phyloP scores from a whole-genome alignment of 1,140 invertebrate genomes.

The Diorhabda sublineata region DNA sequence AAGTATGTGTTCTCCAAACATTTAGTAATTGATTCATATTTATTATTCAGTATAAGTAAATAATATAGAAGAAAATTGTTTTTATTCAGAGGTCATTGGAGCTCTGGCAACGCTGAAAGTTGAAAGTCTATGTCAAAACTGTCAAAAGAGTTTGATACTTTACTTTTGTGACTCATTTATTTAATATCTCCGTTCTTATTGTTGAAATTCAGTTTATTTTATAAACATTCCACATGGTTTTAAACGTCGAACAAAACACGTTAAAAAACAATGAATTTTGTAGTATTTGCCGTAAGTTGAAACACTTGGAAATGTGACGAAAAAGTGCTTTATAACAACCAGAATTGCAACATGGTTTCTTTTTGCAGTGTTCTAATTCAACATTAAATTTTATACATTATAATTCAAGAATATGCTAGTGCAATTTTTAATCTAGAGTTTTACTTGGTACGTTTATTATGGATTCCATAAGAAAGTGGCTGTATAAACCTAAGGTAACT shows the following conservation, averaged over 20 bases:
- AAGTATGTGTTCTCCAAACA: too few relatives aligned
- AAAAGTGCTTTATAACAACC: not conserved
- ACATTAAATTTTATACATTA: slow-evolving; percentile 5
- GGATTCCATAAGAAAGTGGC: slow-evolving; percentile 88
- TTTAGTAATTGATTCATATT: too few relatives aligned
- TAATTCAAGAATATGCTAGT: slow-evolving; percentile 6
- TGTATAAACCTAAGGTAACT: slow-evolving; percentile 85
- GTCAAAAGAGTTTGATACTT: slow-evolving; percentile 1
- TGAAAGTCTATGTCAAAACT: not conserved
- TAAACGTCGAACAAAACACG: not conserved
- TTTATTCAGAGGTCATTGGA: too few relatives aligned
- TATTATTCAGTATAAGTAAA: too few relatives aligned
- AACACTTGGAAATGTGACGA: not conserved
- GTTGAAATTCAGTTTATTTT: not conserved
- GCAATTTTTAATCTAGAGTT: slow-evolving; percentile 7
- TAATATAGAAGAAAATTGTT: too few relatives aligned
- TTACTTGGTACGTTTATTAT: slow-evolving; percentile 48
- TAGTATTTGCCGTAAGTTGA: not conserved
- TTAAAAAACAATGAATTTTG: not conserved
- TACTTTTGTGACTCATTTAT: slow-evolving; percentile 1
- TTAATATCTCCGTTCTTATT: not conserved
- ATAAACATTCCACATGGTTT: not conserved
- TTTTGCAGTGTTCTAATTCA: slow-evolving; percentile 10
- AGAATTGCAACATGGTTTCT: slow-evolving; percentile 10
- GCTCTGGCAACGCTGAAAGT: too few relatives aligned